A percentile compares a stretch with the other conserved stretches of the same genome.
These are phyloP conservation scores for Pseudolycoriella hygida DNA, from an alignment of 2,888 invertebrate species.

Conservation along the genomic window DNA sequence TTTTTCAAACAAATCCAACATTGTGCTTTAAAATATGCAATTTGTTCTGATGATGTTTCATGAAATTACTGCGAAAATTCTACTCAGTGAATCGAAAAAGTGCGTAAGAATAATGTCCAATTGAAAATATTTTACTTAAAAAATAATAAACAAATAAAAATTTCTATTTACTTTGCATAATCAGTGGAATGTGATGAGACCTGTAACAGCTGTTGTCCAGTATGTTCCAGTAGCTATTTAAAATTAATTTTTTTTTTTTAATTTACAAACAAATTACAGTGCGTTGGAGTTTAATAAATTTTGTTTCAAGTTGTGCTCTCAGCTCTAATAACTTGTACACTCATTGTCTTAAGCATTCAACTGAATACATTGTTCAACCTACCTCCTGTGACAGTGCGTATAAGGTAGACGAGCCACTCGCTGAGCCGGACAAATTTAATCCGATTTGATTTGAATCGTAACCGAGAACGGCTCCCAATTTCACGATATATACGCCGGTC, in stretches of 20 bases:
- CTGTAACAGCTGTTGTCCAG: conserved; percentile 33
- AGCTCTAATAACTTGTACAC: no score
- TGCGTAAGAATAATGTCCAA: no score
- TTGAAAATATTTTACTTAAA: no score
- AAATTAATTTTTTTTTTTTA: conserved; percentile 9
- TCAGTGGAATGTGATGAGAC: conserved; percentile 34
- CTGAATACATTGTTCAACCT: conserved; percentile 9
- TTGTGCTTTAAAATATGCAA: no score
- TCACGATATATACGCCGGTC: conserved; percentile 65
- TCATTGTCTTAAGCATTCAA: no score
- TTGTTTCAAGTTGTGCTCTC: no score
- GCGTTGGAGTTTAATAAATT: no score
- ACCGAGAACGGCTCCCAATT: conserved; percentile 61
- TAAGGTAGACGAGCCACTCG: conserved; percentile 23
- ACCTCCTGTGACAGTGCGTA: conserved; percentile 39
- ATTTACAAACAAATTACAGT: no score
- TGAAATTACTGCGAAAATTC: no score
- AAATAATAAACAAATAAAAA: conserved; percentile 22
- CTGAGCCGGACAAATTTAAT: conserved; percentile 22
- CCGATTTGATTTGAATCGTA: conserved; percentile 42
- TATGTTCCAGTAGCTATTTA: conserved; percentile 48
- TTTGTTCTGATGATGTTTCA: no score
- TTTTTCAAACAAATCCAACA: no score
- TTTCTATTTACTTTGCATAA: conserved; percentile 41
- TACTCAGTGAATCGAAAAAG: no score